These are phyloP conservation scores for Sesamia inferens DNA, from an alignment of 2,888 invertebrate genomes.

Conservation along the genomic window DNA sequence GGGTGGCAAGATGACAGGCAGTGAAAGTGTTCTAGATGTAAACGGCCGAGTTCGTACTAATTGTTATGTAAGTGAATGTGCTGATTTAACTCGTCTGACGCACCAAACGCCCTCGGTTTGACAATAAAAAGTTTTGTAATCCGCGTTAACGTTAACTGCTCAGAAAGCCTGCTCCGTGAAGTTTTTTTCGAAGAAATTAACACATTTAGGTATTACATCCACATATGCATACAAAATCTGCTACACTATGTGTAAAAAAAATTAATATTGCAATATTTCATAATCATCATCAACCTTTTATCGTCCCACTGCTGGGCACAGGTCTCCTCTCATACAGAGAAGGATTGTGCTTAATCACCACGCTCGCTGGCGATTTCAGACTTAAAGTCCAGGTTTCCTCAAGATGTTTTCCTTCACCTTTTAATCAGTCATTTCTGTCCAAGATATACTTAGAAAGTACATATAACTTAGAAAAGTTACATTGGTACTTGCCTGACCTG, in stretches of 20 bases:
- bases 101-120: slow-evolving; percentile 53
- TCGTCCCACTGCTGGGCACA: too few relatives aligned
- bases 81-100: slow-evolving; percentile 52
- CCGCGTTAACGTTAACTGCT: slow-evolving; percentile 40
- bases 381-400: too few relatives aligned
- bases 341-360: too few relatives aligned
- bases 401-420: too few relatives aligned
- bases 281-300: too few relatives aligned
- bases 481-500: too few relatives aligned
- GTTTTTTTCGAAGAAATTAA: slow-evolving; percentile 13
- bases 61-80: slow-evolving; percentile 66
- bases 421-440: too few relatives aligned
- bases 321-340: too few relatives aligned
- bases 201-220: too few relatives aligned
- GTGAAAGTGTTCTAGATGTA: slow-evolving; percentile 65
- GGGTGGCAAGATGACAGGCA: slow-evolving; percentile 37
- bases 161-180: background rate
- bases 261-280: background rate
- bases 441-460: too few relatives aligned
- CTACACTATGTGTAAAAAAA: background rate
- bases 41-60: slow-evolving; percentile 58
- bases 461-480: too few relatives aligned
- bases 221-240: background rate
- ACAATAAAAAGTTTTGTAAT: slow-evolving; percentile 59
- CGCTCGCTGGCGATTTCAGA: too few relatives aligned